These are phyloP conservation scores for Nyleta sp. DNA, from an alignment of 2,888 invertebrate genomes.

Conservation along the genomic window DNA sequence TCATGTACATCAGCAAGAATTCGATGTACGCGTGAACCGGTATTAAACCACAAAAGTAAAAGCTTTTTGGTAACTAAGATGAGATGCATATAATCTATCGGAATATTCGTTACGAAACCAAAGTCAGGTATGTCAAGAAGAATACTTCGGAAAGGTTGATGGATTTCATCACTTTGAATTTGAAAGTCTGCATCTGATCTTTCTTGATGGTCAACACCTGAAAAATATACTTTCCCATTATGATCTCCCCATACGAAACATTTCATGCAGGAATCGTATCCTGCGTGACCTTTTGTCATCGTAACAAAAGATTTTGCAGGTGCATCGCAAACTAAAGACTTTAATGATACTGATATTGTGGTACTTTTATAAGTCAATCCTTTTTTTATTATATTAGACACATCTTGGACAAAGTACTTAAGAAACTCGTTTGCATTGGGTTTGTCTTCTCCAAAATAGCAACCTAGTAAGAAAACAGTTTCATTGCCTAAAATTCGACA, in stretches of 20 bases:
- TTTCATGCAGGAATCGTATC: not conserved
- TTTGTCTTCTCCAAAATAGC: not conserved
- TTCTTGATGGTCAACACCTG: not conserved
- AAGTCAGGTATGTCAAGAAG: not conserved
- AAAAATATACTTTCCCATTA: not conserved
- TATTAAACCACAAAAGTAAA: not conserved
- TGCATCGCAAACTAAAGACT: not conserved
- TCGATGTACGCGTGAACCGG: conserved; percentile 1
- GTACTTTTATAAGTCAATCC: not conserved
- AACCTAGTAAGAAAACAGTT: not conserved
- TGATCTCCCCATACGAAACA: not conserved
- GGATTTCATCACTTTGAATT: not conserved
- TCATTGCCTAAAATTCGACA: not conserved
- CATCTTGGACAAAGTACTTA: not conserved
- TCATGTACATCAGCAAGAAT: not conserved
- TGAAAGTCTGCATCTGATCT: not conserved
- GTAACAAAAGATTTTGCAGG: conserved; percentile 1
- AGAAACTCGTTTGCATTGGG: not conserved
- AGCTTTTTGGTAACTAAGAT: conserved; percentile 29
- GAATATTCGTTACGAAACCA: not conserved
- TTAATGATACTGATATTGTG: not conserved
- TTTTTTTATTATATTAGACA: not conserved
- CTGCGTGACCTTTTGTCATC: not conserved
- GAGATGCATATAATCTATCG: conserved; percentile 31
- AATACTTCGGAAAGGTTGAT: not conserved